Evolutionary conservation across 2,888 invertebrate species (phyloP), one percentile per base, ranked within the genome.

Genomic region (Pantelozetes paolii): DNA sequence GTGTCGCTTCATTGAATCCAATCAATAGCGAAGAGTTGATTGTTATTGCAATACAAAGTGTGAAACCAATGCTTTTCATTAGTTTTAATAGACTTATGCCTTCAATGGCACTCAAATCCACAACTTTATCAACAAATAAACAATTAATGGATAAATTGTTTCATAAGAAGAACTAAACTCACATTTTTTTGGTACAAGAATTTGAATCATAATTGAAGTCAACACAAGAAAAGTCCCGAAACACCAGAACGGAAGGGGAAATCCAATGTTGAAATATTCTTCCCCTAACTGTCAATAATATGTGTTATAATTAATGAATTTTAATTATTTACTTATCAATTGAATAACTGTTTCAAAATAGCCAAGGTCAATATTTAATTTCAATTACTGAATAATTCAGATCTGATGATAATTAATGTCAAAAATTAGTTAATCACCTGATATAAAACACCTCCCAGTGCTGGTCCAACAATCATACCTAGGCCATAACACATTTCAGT

Each of bases 1-100:
- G 57, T 28, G 57, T 59, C 11, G 57, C 57, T 30, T 59, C 57
- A 28, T 59, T 59, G 15, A 59, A 59, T 13, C 57, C 57, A 28
- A 59, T 59, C 1, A 59, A 30, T 1, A 59, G 30, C 1, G 26
- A 30, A 1, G 28, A 59, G 15, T 59, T 59, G 5, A 59, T 30
- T 9, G 28, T 59, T 15, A 59, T 59, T 9, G 3, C 9, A 15
- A 59, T 30, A 15, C 30, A 30, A 9, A 59, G 30, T 28, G 30
- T 9, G 13, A 59, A 30, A 59, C 30, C 30, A 59, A 28, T 20
- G 13, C 13, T 59, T 26, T 20, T 59, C 30, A 59, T 9, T 15
- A 59, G 26, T 15, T 30, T 28, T 5, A 2, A 59, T 15, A 28
- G 2, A 28, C 57, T 59, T 26, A 30, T 59, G 2, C 28, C 8